Conservation (phyloP, 2,113 vertebrate genomes). For the Amblyopsis rosae region DNA sequence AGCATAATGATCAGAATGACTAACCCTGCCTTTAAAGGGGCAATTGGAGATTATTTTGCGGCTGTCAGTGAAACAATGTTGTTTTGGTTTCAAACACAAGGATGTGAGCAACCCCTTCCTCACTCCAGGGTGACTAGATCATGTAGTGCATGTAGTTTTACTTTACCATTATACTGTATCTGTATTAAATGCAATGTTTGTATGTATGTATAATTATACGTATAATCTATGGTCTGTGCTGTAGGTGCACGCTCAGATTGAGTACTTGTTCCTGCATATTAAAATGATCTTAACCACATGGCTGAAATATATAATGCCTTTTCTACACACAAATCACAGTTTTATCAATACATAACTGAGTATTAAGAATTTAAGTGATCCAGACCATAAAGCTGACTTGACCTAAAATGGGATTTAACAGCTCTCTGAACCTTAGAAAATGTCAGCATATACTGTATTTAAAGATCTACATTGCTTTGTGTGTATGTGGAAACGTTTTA, state of each 20-base stretch:
- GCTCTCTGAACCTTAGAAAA: slow-evolving; percentile 40
- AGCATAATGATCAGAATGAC: too few relatives aligned
- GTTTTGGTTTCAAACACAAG: too few relatives aligned
- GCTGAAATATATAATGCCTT: slow-evolving; percentile 23
- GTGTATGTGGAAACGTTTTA: slow-evolving; percentile 42
- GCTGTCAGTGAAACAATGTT: too few relatives aligned
- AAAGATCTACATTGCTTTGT: not conserved
- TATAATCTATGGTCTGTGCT: too few relatives aligned
- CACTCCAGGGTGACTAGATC: not conserved
- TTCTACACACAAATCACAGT: slow-evolving; percentile 30
- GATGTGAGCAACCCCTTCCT: too few relatives aligned
- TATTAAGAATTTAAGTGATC: slow-evolving; percentile 40
- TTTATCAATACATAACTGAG: slow-evolving; percentile 46
- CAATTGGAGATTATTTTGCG: too few relatives aligned
- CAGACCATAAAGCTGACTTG: slow-evolving; percentile 32
- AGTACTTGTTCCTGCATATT: slow-evolving; percentile 4
- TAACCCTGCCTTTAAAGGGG: too few relatives aligned
- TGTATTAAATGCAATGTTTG: slow-evolving; percentile 33
- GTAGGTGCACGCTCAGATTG: not conserved
- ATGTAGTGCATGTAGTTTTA: slow-evolving; percentile 3
- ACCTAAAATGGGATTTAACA: slow-evolving; percentile 53
- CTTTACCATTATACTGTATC: slow-evolving; percentile 29
- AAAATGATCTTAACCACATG: not conserved
- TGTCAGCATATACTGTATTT: slow-evolving; percentile 10
- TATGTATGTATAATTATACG: slow-evolving; percentile 21